Percentiles rank a stretch among this genome's conserved stretches.
phyloP scores from a whole-genome alignment of 2,797 vertebrate genomes.

The Sebastes jordani region DNA sequence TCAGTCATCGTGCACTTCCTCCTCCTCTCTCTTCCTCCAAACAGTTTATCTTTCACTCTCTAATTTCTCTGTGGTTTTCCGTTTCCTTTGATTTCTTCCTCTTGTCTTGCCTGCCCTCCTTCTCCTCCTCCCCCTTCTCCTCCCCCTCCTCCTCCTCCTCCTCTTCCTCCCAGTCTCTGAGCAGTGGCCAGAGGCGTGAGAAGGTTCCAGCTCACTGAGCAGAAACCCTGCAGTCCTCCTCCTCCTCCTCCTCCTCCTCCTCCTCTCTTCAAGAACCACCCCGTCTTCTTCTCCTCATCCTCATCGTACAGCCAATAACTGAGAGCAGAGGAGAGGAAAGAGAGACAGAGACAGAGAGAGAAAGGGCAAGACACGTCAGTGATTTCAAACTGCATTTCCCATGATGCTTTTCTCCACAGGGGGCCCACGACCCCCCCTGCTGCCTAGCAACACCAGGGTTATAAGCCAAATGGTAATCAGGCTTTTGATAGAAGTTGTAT shows the following conservation, averaged over 20 bases:
- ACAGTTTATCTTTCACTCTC: constrained; percentile 31
- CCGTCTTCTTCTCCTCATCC: constrained; percentile 39
- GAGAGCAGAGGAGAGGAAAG: background rate
- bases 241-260: constrained; percentile 26
- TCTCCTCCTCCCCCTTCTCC: background rate
- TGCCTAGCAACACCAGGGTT: constrained; percentile 25
- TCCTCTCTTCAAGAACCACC: constrained; percentile 44
- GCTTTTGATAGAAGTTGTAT: constrained; percentile 2
- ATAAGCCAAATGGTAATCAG: constrained; percentile 3
- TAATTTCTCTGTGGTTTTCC: constrained; percentile 48
- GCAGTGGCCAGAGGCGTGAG: constrained; percentile 71
- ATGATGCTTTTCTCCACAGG: constrained; percentile 21
- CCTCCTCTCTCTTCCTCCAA: constrained; percentile 11
- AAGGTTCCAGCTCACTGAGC: constrained; percentile 75
- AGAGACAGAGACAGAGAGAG: background rate
- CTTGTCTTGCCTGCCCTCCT: constrained; percentile 11
- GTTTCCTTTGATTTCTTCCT: constrained; percentile 41
- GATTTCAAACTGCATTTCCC: constrained; percentile 45
- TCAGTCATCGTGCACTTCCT: constrained; percentile 4
- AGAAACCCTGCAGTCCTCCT: constrained; percentile 69
- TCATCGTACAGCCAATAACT: constrained; percentile 36
- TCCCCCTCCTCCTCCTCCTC: constrained; percentile 12
- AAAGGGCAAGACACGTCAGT: constrained; percentile 3
- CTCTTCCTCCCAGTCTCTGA: constrained; percentile 49
- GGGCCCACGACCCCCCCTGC: background rate